phyloP scores from a whole-genome alignment of 2,888 invertebrate species.

The Drosophila anomalata region DNA sequence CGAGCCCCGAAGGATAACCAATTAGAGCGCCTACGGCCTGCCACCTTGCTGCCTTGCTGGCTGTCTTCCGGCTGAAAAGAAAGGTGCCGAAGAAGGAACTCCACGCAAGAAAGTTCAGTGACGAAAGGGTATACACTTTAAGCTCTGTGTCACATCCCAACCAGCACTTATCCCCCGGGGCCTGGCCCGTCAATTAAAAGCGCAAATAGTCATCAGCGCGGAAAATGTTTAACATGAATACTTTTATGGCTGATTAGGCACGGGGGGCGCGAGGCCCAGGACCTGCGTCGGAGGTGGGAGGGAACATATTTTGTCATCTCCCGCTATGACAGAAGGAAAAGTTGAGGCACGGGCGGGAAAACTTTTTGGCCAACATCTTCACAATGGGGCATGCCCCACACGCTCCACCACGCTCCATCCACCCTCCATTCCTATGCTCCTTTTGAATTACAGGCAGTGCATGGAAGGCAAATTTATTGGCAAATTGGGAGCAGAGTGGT shows the following conservation, averaged over 20 bases:
- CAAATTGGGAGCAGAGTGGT: slow-evolving; percentile 76
- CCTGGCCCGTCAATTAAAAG: slow-evolving; percentile 60
- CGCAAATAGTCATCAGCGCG: slow-evolving; percentile 53
- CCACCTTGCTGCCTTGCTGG: slow-evolving; percentile 51
- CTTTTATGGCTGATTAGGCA: slow-evolving; percentile 63
- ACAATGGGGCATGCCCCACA: slow-evolving; percentile 15
- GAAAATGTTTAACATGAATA: slow-evolving; percentile 52
- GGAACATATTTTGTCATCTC: slow-evolving; percentile 41
- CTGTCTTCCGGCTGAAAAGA: slow-evolving; percentile 10
- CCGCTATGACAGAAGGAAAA: slow-evolving; percentile 27
- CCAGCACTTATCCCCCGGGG: background rate
- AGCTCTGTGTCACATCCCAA: background rate
- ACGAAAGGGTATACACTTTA: too few species aligned
- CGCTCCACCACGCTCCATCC: too few species aligned
- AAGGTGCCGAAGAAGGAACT: background rate
- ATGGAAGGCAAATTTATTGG: slow-evolving; percentile 76
- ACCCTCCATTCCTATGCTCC: slow-evolving; percentile 10
- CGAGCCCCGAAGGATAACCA: slow-evolving; percentile 44
- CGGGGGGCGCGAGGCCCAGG: background rate
- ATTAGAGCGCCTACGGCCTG: slow-evolving; percentile 52
- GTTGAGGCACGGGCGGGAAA: slow-evolving; percentile 6
- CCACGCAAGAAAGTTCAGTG: too few species aligned
- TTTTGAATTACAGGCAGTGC: slow-evolving; percentile 69
- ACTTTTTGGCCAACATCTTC: slow-evolving; percentile 40
- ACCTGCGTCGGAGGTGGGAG: background rate